Evolutionary conservation across 1,140 invertebrate species (phyloP).

Genomic region (Leptoteleia sp.): DNA sequence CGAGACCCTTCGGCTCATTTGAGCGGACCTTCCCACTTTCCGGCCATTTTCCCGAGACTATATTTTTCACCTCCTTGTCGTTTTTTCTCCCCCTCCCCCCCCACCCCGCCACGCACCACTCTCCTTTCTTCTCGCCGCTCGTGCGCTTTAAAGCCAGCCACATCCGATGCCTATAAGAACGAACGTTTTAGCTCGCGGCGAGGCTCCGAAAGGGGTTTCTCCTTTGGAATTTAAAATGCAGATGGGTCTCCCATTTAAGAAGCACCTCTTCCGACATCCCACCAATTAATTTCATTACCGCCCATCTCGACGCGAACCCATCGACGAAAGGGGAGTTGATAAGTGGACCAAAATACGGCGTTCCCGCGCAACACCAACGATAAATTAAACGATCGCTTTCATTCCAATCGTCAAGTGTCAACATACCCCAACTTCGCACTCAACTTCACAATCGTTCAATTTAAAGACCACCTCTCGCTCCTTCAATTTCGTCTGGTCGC

Average conservation of each 20-base stretch:
- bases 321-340: conserved; percentile 44
- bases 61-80: conserved; percentile 47
- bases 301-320: conserved; percentile 32
- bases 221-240: conserved; percentile 73
- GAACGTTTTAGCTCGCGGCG: conserved; percentile 34
- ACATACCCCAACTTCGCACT: not conserved
- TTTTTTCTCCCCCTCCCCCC: no score
- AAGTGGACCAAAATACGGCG: conserved; percentile 46
- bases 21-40: conserved; percentile 55
- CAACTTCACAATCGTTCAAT: no score
- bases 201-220: conserved; percentile 38
- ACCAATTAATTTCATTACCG: conserved; percentile 77
- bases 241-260: conserved; percentile 68
- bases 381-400: conserved; percentile 38
- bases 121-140: conserved; percentile 5
- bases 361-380: conserved; percentile 12
- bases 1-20: conserved; percentile 66
- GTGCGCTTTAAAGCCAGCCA: conserved; percentile 3
- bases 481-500: no score
- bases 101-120: no score
- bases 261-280: conserved; percentile 63
- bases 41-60: conserved; percentile 49
- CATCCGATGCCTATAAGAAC: conserved; percentile 25
- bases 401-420: conserved; percentile 24
- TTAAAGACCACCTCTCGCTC: no score